A percentile compares a stretch with the other conserved stretches of the same genome.
phyloP scores from a whole-genome alignment of 2,113 vertebrate genomes.

The Thunnus maccoyii region DNA sequence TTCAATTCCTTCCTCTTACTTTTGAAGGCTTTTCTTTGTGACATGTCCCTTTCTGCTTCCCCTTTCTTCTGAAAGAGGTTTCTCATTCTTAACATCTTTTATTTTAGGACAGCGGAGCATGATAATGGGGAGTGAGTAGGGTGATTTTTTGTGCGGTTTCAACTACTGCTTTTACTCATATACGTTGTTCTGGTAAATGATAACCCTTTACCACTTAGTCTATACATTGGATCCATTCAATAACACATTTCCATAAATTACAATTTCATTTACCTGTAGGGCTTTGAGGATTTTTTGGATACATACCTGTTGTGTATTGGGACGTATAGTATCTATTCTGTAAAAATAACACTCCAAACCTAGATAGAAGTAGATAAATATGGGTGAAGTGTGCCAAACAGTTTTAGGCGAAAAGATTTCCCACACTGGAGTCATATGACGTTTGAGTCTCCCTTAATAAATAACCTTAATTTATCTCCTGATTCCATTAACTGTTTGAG shows the following conservation, averaged over 20 bases:
- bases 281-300: background rate
- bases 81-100: conserved; percentile 51
- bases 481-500: background rate
- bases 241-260: background rate
- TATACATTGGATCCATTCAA: background rate
- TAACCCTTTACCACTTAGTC: background rate
- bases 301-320: too few species aligned
- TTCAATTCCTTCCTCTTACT: conserved; percentile 65
- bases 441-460: background rate
- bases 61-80: conserved; percentile 61
- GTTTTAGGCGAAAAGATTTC: background rate
- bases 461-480: conserved; percentile 13
- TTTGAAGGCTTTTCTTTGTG: conserved; percentile 38
- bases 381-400: too few species aligned
- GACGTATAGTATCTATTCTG: too few species aligned
- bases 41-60: conserved; percentile 56
- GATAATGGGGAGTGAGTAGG: conserved; percentile 3
- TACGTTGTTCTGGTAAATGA: conserved; percentile 32
- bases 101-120: conserved; percentile 37
- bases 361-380: too few species aligned
- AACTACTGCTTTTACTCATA: conserved; percentile 28
- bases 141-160: conserved; percentile 20
- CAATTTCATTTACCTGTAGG: background rate
- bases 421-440: background rate
- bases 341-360: too few species aligned